A percentile compares a stretch with the other conserved stretches of the same genome.
phyloP scores from a whole-genome alignment of 2,888 invertebrate species.

The Leucophora obtusa region DNA sequence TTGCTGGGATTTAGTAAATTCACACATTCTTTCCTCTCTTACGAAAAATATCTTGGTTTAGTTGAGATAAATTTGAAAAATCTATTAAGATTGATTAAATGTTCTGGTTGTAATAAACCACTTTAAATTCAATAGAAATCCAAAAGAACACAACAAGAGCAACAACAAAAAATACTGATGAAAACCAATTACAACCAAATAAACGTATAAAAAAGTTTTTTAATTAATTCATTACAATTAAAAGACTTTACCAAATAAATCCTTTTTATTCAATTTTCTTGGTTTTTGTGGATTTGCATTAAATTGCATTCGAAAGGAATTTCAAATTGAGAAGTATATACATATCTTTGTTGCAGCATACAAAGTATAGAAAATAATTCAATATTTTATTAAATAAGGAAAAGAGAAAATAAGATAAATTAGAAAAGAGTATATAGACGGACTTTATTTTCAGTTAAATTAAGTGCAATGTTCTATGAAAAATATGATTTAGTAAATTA shows the following conservation, averaged over 20 bases:
- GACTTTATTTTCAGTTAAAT: conserved; percentile 38
- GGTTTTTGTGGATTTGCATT: conserved; percentile 61
- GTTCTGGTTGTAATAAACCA: conserved; percentile 40
- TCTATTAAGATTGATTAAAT: conserved; percentile 45
- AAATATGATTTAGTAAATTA: neutral
- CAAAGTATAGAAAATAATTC: conserved; percentile 25
- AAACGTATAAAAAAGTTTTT: conserved; percentile 46
- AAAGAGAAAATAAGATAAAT: neutral
- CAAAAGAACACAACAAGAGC: neutral
- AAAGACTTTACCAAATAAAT: conserved; percentile 57
- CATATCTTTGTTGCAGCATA: conserved; percentile 37
- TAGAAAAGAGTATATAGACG: neutral
- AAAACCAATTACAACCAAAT: conserved; percentile 48
- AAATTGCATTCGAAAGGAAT: conserved; percentile 48
- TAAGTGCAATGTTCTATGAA: conserved; percentile 36
- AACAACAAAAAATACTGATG: conserved; percentile 30
- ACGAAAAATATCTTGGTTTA: conserved; percentile 38
- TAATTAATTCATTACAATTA: conserved; percentile 64
- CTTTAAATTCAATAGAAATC: conserved; percentile 43
- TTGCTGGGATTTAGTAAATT: neutral
- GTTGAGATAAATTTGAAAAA: conserved; percentile 59
- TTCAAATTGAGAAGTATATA: conserved; percentile 45
- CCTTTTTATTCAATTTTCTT: conserved; percentile 51
- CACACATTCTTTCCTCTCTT: neutral
- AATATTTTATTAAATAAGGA: conserved; percentile 1